Conservation (phyloP, 2,888 invertebrate species). For the Lycia hirtaria region DNA sequence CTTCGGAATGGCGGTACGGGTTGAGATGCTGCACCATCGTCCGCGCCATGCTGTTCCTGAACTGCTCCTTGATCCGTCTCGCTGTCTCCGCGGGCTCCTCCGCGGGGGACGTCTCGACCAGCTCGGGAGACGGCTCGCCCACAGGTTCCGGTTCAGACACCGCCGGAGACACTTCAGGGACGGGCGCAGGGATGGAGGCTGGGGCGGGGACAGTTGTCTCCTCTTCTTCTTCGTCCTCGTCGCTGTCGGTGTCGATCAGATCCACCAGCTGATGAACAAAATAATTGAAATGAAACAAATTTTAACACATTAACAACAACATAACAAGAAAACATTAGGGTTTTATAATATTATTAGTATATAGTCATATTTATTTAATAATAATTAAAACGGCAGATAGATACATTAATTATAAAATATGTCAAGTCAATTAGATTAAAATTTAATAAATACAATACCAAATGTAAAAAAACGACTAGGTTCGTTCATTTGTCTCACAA, state of each 20-base stretch:
- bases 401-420: too few relatives aligned
- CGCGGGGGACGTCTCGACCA: slow-evolving; percentile 29
- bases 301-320: too few relatives aligned
- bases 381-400: too few relatives aligned
- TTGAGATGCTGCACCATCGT: slow-evolving; percentile 95
- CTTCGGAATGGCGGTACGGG: slow-evolving; percentile 94
- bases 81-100: slow-evolving; percentile 80
- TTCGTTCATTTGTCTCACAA: too few relatives aligned
- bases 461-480: too few relatives aligned
- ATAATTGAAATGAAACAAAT: background rate
- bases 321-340: too few relatives aligned
- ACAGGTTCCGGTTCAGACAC: slow-evolving; percentile 2
- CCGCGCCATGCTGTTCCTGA: slow-evolving; percentile 91
- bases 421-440: too few relatives aligned
- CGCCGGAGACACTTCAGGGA: background rate
- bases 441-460: too few relatives aligned
- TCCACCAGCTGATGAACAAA: slow-evolving; percentile 56
- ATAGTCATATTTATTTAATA: too few relatives aligned
- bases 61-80: slow-evolving; percentile 93
- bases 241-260: slow-evolving; percentile 71
- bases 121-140: slow-evolving; percentile 53
- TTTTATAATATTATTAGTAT: too few relatives aligned
- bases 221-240: slow-evolving; percentile 44
- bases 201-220: slow-evolving; percentile 23
- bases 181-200: slow-evolving; percentile 12